Evolutionary conservation across 2,888 invertebrate species (phyloP), one percentile per base, ranked within the genome.

Genomic region (Agapostemon virescens): DNA sequence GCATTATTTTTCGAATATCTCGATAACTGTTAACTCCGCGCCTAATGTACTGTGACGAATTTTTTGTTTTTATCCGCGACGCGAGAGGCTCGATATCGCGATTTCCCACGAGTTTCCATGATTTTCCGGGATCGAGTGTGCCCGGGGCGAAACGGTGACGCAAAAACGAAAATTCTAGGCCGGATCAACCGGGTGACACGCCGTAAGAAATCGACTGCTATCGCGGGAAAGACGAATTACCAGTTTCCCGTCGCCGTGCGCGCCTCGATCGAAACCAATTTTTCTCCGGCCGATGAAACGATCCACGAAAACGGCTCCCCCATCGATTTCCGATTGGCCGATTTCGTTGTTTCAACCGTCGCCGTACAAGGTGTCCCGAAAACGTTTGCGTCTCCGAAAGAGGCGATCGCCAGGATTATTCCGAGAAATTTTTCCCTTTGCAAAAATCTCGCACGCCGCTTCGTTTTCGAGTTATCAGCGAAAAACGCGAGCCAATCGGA

Each of bases 21-120:
- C 67, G 67, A 67, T 67, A 67, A 67, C 67, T 67, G 67, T 67
- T 67, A 67, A 67, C 67, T 67, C 17, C 67, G 38, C 64, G 67
- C 42, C 45, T 67, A 67, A 67, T 67, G 67, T 45, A 45, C 67
- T 30, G 67, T 67, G 30, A 42, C 45, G 17, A 9, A 45, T 67
- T 42, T 67, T 45, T 11, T 13, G 20, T 36, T 63, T 63, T 63
- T 63, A 26, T n/a, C 20, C 42, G 9, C 30, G 30, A 6, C 40
- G 26, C 9, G 15, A 55, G n/a, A n/a, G n/a, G 15, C 26, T 9
- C 42, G 66, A 26, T 42, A 23, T 0, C 23, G 0, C 30, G 26
- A 15, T 66, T 36, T 55, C 9, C 55, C 55, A 5, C 64, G 36
- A 66, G 26, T 49, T 55, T 30, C 55, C 55, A 5, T 40, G 36